Conservation (phyloP, 2,888 invertebrate species). For the Himalopsyche kuldschensis region DNA sequence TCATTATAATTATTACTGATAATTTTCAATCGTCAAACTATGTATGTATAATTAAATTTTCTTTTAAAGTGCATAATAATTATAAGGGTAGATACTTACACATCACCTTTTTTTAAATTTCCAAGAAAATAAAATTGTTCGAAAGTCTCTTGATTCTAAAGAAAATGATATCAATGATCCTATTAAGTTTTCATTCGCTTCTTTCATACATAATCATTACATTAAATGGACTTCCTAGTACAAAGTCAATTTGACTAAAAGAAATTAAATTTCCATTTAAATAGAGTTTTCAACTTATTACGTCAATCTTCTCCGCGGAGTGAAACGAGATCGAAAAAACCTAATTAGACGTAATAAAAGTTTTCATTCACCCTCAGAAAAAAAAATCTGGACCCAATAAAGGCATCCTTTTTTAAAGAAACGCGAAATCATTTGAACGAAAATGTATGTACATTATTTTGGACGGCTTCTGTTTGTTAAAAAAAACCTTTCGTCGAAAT, state of each 20-base stretch:
- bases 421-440: neutral
- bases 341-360: slow-evolving; percentile 23
- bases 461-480: neutral
- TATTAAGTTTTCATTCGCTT: too few species aligned
- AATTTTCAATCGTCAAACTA: too few species aligned
- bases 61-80: too few species aligned
- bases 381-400: neutral
- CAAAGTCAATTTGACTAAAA: neutral
- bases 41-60: too few species aligned
- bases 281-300: slow-evolving; percentile 26
- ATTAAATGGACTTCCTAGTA: neutral
- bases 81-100: too few species aligned
- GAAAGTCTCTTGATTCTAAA: too few species aligned
- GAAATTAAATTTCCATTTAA: slow-evolving; percentile 17
- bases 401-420: neutral
- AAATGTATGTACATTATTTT: neutral
- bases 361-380: neutral
- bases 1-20: too few species aligned
- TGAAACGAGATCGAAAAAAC: slow-evolving; percentile 7
- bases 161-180: too few species aligned
- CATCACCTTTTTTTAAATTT: too few species aligned
- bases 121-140: too few species aligned
- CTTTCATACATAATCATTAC: neutral
- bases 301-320: slow-evolving; percentile 6
- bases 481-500: neutral